phyloP scores from a whole-genome alignment of 2,113 vertebrate genomes.

The Phylloscopus trochiloides region DNA sequence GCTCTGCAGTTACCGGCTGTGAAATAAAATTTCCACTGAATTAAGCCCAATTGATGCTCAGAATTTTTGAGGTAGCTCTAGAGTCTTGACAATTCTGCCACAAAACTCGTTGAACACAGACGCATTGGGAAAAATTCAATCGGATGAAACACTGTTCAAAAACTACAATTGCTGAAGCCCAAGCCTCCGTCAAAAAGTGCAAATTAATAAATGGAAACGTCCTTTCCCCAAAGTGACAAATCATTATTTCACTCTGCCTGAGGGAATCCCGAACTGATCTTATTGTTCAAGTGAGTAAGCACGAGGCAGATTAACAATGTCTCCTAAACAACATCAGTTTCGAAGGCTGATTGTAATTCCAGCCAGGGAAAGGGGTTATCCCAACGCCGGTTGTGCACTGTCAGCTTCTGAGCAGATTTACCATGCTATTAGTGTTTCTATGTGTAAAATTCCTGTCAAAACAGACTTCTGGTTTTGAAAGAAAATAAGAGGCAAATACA shows the following conservation, averaged over 20 bases:
- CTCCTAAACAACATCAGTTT: not conserved
- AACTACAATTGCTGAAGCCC: not conserved
- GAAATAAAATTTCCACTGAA: not conserved
- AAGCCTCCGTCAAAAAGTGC: not conserved
- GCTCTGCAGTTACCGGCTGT: not conserved
- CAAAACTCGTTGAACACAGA: not conserved
- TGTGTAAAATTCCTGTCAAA: conserved; percentile 18
- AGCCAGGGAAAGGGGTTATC: not conserved
- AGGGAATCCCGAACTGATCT: not conserved
- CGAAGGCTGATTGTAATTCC: not conserved
- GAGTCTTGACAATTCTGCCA: not conserved
- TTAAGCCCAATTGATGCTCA: not conserved
- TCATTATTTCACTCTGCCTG: not conserved
- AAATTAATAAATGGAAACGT: not conserved
- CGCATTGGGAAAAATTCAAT: not conserved
- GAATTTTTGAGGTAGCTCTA: not conserved
- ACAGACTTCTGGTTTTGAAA: not conserved
- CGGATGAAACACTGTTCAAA: not conserved
- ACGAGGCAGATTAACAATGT: not conserved
- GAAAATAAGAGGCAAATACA: not conserved
- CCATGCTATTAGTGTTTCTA: not conserved
- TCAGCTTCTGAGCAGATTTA: not conserved
- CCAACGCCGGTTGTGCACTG: not conserved
- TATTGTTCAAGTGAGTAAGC: not conserved
- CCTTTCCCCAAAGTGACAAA: not conserved